phyloP scores from a whole-genome alignment of 2,888 invertebrate species.

The Acanthosoma haemorrhoidale region DNA sequence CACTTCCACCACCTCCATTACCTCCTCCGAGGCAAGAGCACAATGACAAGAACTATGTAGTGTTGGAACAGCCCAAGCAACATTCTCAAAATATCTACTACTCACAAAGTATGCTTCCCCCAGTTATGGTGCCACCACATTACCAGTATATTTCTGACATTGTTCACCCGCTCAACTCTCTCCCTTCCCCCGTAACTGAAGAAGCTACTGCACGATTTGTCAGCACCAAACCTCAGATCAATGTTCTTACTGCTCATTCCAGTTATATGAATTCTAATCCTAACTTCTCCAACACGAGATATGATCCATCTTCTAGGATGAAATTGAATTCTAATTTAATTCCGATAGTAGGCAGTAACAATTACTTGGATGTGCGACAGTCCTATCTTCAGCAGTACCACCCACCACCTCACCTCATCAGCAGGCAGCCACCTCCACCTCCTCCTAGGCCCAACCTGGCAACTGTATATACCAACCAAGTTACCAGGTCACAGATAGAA shows the following conservation, averaged over 20 bases:
- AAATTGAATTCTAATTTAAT: constrained; percentile 46
- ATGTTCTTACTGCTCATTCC: constrained; percentile 69
- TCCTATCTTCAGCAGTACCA: constrained; percentile 45
- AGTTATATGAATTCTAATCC: constrained; percentile 60
- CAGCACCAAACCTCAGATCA: constrained; percentile 69
- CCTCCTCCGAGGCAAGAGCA: constrained; percentile 41
- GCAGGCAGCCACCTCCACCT: constrained; percentile 54
- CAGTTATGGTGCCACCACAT: constrained; percentile 32
- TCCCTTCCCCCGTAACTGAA: constrained; percentile 48
- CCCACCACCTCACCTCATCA: constrained; percentile 53
- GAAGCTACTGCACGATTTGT: constrained; percentile 72
- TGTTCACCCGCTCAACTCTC: constrained; percentile 34
- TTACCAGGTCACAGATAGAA: constrained; percentile 71
- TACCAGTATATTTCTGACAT: constrained; percentile 34
- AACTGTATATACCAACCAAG: constrained; percentile 63
- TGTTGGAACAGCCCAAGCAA: constrained; percentile 32
- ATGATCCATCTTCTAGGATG: constrained; percentile 42
- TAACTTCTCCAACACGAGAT: constrained; percentile 48
- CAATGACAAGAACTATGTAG: constrained; percentile 29
- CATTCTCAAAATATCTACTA: constrained; percentile 28
- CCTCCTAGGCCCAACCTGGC: constrained; percentile 64
- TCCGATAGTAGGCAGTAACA: constrained; percentile 56
- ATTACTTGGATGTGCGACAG: constrained; percentile 58
- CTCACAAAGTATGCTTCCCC: constrained; percentile 25
- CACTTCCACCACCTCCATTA: constrained; percentile 50